These are phyloP conservation scores for Apotomis betuletana DNA, from an alignment of 2,888 invertebrate species.

Conservation along the genomic window DNA sequence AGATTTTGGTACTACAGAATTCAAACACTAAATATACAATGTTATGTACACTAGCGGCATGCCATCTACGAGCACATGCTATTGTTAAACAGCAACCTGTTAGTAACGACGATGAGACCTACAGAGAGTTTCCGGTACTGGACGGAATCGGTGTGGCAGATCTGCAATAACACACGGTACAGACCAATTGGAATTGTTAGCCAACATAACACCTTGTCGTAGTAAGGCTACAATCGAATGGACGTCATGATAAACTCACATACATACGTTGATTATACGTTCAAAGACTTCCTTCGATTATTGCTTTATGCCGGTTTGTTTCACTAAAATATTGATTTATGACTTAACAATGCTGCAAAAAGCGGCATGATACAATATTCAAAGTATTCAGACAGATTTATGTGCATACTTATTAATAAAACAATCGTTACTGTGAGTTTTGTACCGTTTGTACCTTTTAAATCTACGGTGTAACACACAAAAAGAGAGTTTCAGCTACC, in stretches of 20 bases:
- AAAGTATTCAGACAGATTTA: too few relatives aligned
- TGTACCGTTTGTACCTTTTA: too few relatives aligned
- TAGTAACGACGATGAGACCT: slow-evolving; percentile 58
- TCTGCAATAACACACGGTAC: slow-evolving; percentile 59
- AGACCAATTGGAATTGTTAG: slow-evolving; percentile 17
- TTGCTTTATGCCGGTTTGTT: too few relatives aligned
- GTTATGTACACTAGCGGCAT: slow-evolving; percentile 26
- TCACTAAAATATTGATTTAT: too few relatives aligned
- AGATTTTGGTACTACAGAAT: too few relatives aligned
- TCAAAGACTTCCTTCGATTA: too few relatives aligned
- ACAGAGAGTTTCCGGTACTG: slow-evolving; percentile 63
- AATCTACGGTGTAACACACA: too few relatives aligned
- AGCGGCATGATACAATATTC: too few relatives aligned
- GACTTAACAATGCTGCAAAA: too few relatives aligned
- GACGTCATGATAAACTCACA: background rate
- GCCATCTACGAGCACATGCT: slow-evolving; percentile 46
- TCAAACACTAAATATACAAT: background rate
- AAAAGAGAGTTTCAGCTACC: too few relatives aligned
- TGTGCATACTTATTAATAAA: too few relatives aligned
- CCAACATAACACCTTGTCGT: background rate
- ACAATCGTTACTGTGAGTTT: too few relatives aligned
- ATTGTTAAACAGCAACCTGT: slow-evolving; percentile 52
- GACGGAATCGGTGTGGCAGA: slow-evolving; percentile 63
- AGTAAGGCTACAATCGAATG: background rate
- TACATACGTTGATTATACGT: background rate